These are phyloP conservation scores for Hydra vulgaris DNA, from an alignment of 30 jellyfish, hydroid and myxozoan genomes.

Conservation along the genomic window DNA sequence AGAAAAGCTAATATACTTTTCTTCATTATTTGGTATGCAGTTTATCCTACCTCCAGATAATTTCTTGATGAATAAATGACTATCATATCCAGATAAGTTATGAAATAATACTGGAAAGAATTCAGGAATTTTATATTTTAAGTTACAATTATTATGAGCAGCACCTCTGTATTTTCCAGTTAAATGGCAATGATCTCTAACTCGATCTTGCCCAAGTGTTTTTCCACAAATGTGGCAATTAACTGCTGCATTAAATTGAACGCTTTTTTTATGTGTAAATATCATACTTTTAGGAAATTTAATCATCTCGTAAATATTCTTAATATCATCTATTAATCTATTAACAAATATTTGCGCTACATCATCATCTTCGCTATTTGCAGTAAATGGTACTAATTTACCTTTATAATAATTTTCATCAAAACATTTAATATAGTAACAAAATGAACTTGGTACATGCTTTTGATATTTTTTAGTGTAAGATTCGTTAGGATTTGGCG, in stretches of 20 bases:
- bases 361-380: neutral
- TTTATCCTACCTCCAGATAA: neutral
- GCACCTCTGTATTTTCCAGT: conserved; percentile 52
- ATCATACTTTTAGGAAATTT: neutral
- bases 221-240: neutral
- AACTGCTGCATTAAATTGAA: neutral
- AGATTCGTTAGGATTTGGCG: neutral
- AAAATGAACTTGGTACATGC: neutral
- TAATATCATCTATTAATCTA: neutral
- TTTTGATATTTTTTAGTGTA: conserved; percentile 3
- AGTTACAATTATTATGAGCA: conserved; percentile 35
- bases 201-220: neutral
- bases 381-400: neutral
- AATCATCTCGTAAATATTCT: neutral
- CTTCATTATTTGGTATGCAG: neutral
- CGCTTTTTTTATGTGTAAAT: no score
- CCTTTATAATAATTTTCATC: neutral
- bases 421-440: neutral
- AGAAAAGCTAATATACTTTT: conserved; percentile 6
- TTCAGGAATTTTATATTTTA: conserved; percentile 19
- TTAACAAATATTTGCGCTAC: neutral
- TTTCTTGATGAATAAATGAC: conserved; percentile 32
- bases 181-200: conserved; percentile 38
- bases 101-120: conserved; percentile 26
- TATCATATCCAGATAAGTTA: conserved; percentile 40